These are phyloP conservation scores for Eristalis tenax DNA, from an alignment of 2,888 invertebrate species.

Conservation along the genomic window DNA sequence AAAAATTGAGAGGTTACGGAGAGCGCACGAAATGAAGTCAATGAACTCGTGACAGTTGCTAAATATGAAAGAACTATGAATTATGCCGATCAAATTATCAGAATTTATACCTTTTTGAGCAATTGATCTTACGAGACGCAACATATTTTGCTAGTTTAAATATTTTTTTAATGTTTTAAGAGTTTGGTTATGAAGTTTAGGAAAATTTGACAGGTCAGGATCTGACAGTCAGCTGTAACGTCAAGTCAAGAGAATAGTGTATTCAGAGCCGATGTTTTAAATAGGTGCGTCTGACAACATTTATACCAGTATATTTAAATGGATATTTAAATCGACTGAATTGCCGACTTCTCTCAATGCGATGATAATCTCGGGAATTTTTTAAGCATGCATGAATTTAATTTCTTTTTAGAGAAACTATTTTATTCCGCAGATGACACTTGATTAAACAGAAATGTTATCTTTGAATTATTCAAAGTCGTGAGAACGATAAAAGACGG, in stretches of 20 bases:
- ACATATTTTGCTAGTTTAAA: constrained; percentile 23
- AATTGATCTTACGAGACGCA: constrained; percentile 21
- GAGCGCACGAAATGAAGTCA: constrained; percentile 9
- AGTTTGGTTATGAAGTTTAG: neutral
- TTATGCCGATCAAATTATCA: neutral
- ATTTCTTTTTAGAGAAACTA: too few relatives aligned
- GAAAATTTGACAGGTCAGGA: neutral
- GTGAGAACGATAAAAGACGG: too few relatives aligned
- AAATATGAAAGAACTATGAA: neutral
- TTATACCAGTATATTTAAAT: too few relatives aligned
- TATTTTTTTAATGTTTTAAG: neutral
- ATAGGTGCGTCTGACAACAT: neutral
- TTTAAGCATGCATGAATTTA: too few relatives aligned
- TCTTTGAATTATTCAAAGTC: too few relatives aligned
- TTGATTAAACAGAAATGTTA: too few relatives aligned
- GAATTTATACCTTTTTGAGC: constrained; percentile 24
- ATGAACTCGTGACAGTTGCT: constrained; percentile 30
- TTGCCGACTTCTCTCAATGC: too few relatives aligned
- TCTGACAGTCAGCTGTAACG: neutral
- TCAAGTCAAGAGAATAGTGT: neutral
- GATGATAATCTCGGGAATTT: too few relatives aligned
- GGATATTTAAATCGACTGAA: too few relatives aligned
- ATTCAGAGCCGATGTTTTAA: neutral
- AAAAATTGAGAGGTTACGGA: constrained; percentile 53
- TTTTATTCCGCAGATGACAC: too few relatives aligned